Evolutionary conservation across 2,797 vertebrate genomes (phyloP), one percentile per base, ranked within the genome.

Genomic region (Rousettus madagascariensis): DNA sequence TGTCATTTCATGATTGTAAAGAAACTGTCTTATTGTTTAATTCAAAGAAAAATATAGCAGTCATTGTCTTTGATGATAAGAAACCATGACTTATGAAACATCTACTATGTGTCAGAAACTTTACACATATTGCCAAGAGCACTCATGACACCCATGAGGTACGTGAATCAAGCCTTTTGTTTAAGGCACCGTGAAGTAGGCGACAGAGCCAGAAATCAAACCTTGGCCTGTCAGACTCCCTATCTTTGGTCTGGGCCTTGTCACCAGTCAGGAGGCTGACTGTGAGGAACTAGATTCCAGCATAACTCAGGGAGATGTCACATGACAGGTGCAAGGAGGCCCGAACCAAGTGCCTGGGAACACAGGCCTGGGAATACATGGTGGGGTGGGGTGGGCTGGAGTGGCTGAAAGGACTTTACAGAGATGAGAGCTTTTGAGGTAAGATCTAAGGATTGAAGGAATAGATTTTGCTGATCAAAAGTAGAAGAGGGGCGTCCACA

Each of bases 281-380:
- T 72, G 92, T 90, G 91, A 95, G 86, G 93, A 97, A 87, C 71
- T 49, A 28, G 68, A 68, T 84, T 85, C 91, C 68, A 57, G n/a
- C 12, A 1, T 20, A 75, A 59, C 75, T 16, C 36, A 8, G 3
- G 33, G 38, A 3, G 26, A 80, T 12, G 33, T 83, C 93, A 90
- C 17, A 0, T 92, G 95, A 86, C 72, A 43, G 5, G 17, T 66
- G 65, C 24, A 49, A 6, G 26, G 80, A 7, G 33, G 57, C 49
- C 57, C n/a, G 55, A 79, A 6, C 49, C 72, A 13, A 19, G 83
- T 2, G 7, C 80, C 71, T 59, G 46, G 43, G 24, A 66, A 91
- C 69, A 24, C 38, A 49, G 53, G 38, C 61, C 59, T 17, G 9
- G 30, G 28, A 86, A 30, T 41, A 24, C 12, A 43, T 30, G 43